Evolutionary conservation across 2,797 vertebrate genomes (phyloP), one percentile per base, ranked within the genome.

Genomic region (Cuculus canorus): DNA sequence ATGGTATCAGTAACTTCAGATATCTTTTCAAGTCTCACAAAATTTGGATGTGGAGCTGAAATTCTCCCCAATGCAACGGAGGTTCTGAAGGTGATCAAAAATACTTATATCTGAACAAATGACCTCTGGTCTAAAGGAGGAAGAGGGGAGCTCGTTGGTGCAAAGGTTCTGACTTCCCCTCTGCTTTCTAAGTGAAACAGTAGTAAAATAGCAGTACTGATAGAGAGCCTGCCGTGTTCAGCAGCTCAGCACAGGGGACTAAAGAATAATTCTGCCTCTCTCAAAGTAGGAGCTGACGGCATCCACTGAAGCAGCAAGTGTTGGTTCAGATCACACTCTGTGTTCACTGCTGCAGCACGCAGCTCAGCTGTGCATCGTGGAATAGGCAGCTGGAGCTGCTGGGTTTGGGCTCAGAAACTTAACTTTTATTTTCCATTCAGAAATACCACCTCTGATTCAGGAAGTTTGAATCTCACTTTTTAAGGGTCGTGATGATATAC

Each of bases 401-500:
- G 48, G 4, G 2, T 14, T 56, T 63, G 71, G 61, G 37, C 35
- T 75, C 19, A 7, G 43, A 32, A 65, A 11, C 11, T n/a, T 23
- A 7, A 9, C 37, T 71, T 37, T 21, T 18, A 5, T 28, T 61
- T 71, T 37, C 5, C 16, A 3, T n/a, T 33, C 9, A 13, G 15
- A 56, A 56, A 50, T 45, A 25, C 12, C 5, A 1, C 4, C 70
- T 37, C 24, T 66, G 45, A 5, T 18, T 63, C 1, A 0, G 73
- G 33, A 63, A 35, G 32, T 19, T n/a, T 27, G 35, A 86, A 52
- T 39, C 17, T 21, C 14, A 1, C 10, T 10, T 21, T 5, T 2
- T 13, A 2, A 5, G 3, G 27, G 32, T 9, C 2, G 3, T 9
- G 13, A 9, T 6, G 5, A 11, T 18, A 2, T 7, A 8, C 5